Evolutionary conservation across 2,113 vertebrate species (phyloP).

Genomic region (Sinocyclocheilus anophthalmus): DNA sequence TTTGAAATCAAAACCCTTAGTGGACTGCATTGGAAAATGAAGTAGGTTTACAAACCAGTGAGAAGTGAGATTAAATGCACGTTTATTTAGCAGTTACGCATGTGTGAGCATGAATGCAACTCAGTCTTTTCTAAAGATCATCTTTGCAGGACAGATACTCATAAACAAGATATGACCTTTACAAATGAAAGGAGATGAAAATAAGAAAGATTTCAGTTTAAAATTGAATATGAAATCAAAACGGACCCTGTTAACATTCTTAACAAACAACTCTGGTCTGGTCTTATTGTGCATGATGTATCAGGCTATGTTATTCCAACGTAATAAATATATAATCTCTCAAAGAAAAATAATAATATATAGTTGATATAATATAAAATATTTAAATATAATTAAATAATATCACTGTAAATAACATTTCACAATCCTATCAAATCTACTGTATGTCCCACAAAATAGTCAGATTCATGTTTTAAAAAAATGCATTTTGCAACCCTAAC

Average conservation of each 20-base stretch:
- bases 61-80: neutral
- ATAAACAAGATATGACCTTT: neutral
- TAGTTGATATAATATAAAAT: no score
- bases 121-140: no score
- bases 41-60: neutral
- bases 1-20: neutral
- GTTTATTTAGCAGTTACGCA: no score
- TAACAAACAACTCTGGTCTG: neutral
- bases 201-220: neutral
- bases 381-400: neutral
- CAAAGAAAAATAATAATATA: no score
- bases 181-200: neutral
- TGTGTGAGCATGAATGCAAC: neutral
- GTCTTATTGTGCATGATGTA: neutral
- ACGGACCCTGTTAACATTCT: neutral
- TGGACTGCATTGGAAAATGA: neutral
- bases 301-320: neutral
- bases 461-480: neutral
- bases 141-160: neutral
- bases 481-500: neutral
- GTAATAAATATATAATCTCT: neutral
- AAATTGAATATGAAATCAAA: neutral
- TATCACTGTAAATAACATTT: neutral
- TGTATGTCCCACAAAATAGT: neutral
- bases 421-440: neutral